A percentile compares a stretch with the other conserved stretches of the same genome.
These are phyloP conservation scores for Drosophila vallismaia DNA, from an alignment of 2,888 invertebrate genomes.

Conservation along the genomic window DNA sequence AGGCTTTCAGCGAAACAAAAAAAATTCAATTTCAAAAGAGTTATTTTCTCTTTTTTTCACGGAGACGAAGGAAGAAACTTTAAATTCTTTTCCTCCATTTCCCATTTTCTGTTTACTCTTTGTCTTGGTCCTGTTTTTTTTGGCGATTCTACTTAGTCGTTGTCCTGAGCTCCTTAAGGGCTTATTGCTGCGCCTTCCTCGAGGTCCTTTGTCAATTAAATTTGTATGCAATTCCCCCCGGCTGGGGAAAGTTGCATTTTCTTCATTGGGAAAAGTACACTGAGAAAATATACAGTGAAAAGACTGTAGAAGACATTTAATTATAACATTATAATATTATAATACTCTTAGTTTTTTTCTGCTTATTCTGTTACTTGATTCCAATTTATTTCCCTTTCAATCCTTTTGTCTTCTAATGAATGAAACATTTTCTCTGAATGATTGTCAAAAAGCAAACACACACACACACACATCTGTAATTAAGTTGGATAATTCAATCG, in stretches of 20 bases:
- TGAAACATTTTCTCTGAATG: constrained; percentile 1
- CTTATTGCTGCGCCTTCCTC: constrained; percentile 42
- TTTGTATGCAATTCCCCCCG: constrained; percentile 15
- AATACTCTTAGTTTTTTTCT: too few relatives aligned
- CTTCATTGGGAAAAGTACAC: constrained; percentile 5
- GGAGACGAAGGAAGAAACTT: background rate
- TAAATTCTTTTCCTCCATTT: background rate
- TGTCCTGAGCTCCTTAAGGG: constrained; percentile 32
- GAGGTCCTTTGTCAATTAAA: constrained; percentile 32
- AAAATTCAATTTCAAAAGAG: constrained; percentile 75
- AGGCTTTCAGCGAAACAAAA: constrained; percentile 55
- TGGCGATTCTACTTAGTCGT: constrained; percentile 6
- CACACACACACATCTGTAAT: constrained; percentile 5
- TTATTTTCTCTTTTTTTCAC: constrained; percentile 50
- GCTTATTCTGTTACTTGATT: too few relatives aligned
- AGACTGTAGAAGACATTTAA: background rate
- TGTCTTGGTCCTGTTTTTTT: constrained; percentile 5
- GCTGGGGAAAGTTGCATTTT: constrained; percentile 22
- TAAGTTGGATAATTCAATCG: constrained; percentile 24
- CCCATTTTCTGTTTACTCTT: constrained; percentile 3
- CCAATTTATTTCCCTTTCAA: background rate
- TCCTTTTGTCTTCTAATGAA: background rate
- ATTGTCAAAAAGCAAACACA: background rate
- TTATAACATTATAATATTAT: too few relatives aligned
- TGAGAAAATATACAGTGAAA: background rate